Evolutionary conservation across 2,888 invertebrate species (phyloP).

Genomic region (Platycheirus albimanus): DNA sequence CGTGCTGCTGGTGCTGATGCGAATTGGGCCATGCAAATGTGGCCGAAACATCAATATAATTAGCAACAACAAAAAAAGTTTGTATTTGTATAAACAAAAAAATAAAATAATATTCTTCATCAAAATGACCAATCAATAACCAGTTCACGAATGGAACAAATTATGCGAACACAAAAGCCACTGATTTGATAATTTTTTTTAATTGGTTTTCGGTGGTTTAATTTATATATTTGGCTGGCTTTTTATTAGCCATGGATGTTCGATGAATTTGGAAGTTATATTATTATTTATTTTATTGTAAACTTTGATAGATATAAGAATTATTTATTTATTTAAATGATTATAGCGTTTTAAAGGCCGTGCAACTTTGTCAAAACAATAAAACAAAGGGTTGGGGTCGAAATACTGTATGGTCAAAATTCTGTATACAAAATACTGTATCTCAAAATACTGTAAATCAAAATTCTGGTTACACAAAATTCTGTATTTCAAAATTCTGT

Average conservation of each 20-base stretch:
- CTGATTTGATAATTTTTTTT: constrained; percentile 17
- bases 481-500: no score
- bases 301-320: neutral
- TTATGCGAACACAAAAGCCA: constrained; percentile 18
- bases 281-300: neutral
- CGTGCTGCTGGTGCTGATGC: constrained; percentile 31
- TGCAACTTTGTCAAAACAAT: constrained; percentile 16
- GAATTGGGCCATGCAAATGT: constrained; percentile 43
- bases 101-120: neutral
- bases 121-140: constrained; percentile 25
- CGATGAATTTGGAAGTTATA: constrained; percentile 7
- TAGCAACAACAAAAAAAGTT: constrained; percentile 24
- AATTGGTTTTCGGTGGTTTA: constrained; percentile 1
- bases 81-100: neutral
- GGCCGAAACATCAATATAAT: constrained; percentile 26
- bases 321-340: neutral
- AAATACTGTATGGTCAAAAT: no score
- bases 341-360: neutral
- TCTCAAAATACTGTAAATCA: no score
- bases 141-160: constrained; percentile 26
- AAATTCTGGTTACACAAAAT: no score
- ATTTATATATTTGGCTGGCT: neutral
- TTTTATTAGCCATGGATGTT: constrained; percentile 11
- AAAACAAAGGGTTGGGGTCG: no score
- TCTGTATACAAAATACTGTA: no score